phyloP scores from a whole-genome alignment of 2,797 vertebrate species.

The Fundulus diaphanus region DNA sequence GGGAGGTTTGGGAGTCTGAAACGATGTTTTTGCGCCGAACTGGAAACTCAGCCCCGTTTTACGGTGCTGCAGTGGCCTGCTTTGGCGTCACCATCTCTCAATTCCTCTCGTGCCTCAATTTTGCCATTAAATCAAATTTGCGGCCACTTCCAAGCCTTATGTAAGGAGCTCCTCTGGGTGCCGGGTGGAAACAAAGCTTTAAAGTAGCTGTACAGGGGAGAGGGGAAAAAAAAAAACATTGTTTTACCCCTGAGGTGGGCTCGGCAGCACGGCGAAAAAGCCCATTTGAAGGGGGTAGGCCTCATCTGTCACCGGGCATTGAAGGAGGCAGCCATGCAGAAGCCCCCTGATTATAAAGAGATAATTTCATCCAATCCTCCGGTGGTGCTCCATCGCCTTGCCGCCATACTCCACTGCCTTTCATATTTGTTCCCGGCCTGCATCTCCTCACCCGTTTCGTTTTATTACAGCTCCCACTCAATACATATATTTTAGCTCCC shows the following conservation, averaged over 20 bases:
- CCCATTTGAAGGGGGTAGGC: slow-evolving; percentile 75
- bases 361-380: slow-evolving; percentile 79
- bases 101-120: slow-evolving; percentile 29
- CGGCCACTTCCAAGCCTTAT: slow-evolving; percentile 53
- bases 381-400: slow-evolving; percentile 72
- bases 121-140: slow-evolving; percentile 60
- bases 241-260: slow-evolving; percentile 74
- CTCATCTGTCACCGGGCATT: slow-evolving; percentile 78
- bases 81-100: slow-evolving; percentile 32
- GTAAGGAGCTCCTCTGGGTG: slow-evolving; percentile 53
- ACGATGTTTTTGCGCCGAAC: slow-evolving; percentile 56
- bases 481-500: slow-evolving; percentile 75
- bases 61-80: slow-evolving; percentile 26
- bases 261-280: slow-evolving; percentile 68
- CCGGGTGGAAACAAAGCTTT: slow-evolving; percentile 61
- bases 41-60: slow-evolving; percentile 29
- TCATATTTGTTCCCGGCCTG: slow-evolving; percentile 77
- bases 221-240: slow-evolving; percentile 76
- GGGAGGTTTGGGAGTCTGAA: slow-evolving; percentile 37
- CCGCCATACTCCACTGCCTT: slow-evolving; percentile 74
- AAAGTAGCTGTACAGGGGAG: slow-evolving; percentile 62
- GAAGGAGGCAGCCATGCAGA: slow-evolving; percentile 78
- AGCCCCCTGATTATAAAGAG: slow-evolving; percentile 80
- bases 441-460: slow-evolving; percentile 74
- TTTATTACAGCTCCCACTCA: slow-evolving; percentile 76